Conservation (phyloP, 2,888 invertebrate genomes). For the Mamestra brassicae region DNA sequence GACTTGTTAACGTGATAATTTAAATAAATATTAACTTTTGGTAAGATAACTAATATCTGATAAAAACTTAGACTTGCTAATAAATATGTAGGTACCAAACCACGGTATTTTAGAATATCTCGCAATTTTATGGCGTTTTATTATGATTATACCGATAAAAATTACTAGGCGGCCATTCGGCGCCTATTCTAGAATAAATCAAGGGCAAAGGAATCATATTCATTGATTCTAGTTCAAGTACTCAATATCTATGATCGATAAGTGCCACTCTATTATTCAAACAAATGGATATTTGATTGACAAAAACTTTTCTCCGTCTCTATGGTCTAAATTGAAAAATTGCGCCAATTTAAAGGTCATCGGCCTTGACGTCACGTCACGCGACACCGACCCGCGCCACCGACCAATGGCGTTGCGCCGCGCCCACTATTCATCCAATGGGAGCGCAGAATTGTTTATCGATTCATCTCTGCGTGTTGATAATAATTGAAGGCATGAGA, state of each 20-base stretch:
- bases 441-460: constrained; percentile 72
- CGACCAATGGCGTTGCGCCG: constrained; percentile 77
- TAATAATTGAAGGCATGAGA: constrained; percentile 67
- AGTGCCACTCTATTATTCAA: constrained; percentile 52
- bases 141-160: neutral
- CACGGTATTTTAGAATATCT: neutral
- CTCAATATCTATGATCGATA: constrained; percentile 51
- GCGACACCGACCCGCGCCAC: constrained; percentile 62
- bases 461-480: constrained; percentile 76
- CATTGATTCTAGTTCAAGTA: constrained; percentile 29
- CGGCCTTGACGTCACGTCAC: constrained; percentile 81
- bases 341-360: constrained; percentile 82
- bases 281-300: constrained; percentile 65
- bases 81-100: neutral
- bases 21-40: constrained; percentile 28
- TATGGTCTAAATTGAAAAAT: constrained; percentile 82
- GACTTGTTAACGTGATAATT: constrained; percentile 37
- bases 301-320: constrained; percentile 63
- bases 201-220: constrained; percentile 48
- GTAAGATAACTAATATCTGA: constrained; percentile 20
- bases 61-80: constrained; percentile 23
- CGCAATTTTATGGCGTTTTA: neutral
- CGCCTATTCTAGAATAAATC: constrained; percentile 17
- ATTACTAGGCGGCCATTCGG: neutral
- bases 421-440: constrained; percentile 80